phyloP scores from a whole-genome alignment of 2,888 invertebrate genomes.

The Trichogramma evanescens region DNA sequence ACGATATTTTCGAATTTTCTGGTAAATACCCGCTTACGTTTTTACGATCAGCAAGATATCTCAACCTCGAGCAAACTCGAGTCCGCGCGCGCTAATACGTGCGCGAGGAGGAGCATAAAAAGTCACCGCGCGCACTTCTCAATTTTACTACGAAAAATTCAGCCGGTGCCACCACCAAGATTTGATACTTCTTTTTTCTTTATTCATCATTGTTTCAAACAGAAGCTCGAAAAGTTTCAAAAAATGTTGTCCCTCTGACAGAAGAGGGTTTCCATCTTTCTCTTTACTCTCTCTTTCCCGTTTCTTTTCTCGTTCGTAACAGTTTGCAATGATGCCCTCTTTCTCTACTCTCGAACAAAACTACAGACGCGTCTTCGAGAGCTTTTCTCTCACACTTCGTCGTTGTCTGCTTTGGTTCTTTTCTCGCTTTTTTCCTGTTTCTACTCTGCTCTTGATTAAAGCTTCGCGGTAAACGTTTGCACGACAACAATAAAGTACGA shows the following conservation, averaged over 20 bases:
- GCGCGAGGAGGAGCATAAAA: too few relatives aligned
- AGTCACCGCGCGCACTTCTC: neutral
- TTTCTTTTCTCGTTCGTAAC: too few relatives aligned
- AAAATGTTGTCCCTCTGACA: neutral
- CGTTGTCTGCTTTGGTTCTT: neutral
- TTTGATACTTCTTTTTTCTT: constrained; percentile 4
- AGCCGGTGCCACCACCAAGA: neutral
- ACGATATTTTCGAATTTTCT: too few relatives aligned
- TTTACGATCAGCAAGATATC: too few relatives aligned
- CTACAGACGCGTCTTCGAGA: neutral
- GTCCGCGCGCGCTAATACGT: too few relatives aligned
- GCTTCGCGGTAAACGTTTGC: neutral
- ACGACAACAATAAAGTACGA: neutral
- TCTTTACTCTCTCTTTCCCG: neutral
- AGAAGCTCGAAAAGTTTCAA: constrained; percentile 14
- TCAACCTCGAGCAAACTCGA: too few relatives aligned
- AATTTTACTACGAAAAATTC: neutral
- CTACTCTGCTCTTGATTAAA: neutral
- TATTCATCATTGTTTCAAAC: constrained; percentile 4
- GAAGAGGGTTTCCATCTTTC: neutral
- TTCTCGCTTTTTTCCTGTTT: neutral
- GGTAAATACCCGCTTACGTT: too few relatives aligned
- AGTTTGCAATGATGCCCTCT: neutral
- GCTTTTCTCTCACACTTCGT: neutral
- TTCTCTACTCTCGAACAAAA: neutral